Evolutionary conservation across 2,113 vertebrate genomes (phyloP).

Genomic region (Callipepla californica): DNA sequence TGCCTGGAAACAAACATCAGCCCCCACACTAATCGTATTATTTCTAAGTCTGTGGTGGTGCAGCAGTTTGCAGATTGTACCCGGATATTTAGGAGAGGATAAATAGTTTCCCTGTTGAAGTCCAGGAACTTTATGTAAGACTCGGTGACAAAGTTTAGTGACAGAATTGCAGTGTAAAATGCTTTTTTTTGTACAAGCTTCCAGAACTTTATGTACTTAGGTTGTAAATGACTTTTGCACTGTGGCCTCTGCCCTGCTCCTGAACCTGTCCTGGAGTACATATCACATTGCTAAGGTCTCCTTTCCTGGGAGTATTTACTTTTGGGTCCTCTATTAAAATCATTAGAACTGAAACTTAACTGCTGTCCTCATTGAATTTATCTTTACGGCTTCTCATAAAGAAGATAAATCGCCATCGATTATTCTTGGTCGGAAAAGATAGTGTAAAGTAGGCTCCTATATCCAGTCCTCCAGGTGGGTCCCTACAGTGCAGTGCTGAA

Average conservation of each 20-base stretch:
- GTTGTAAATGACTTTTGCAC: not conserved
- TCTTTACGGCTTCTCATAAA: not conserved
- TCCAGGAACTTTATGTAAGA: not conserved
- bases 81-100: not conserved
- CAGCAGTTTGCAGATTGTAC: not conserved
- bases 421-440: not conserved
- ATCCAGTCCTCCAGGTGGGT: not conserved
- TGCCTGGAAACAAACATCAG: not conserved
- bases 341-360: not conserved
- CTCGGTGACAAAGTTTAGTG: not conserved
- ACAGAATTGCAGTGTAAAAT: not conserved
- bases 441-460: not conserved
- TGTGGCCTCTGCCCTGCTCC: not conserved
- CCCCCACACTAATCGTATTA: not conserved
- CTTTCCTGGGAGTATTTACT: not conserved
- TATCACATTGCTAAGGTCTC: not conserved
- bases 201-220: not conserved
- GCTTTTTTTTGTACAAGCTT: not conserved
- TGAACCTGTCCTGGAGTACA: not conserved
- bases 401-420: not conserved
- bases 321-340: not conserved
- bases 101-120: not conserved
- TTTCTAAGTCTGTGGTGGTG: not conserved
- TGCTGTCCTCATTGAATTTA: not conserved
- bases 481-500: not conserved